Base-by-base conservation (phyloP, 1,140 invertebrate species). In the Diorhabda sublineata region DNA sequence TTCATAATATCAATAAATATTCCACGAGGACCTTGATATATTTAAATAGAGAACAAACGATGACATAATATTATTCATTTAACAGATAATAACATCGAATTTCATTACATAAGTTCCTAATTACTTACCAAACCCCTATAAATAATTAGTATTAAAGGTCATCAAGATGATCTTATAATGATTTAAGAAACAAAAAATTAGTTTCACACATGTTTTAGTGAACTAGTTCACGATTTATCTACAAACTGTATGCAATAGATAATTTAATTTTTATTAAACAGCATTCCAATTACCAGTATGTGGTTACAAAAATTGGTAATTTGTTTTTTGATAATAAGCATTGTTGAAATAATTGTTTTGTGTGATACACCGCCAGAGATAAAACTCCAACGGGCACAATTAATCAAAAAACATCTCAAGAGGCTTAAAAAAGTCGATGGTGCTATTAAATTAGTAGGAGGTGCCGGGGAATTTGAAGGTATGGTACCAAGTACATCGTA, bases 371-470 rank as follows among this genome's bases (percentile, higher is more conserved):
- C 66, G 4, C 67, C 71, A 9, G 67, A 71, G 58, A 62, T 67
- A 71, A 75, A 80, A 64, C 65, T 65, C 56, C 82, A 81, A 67
- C 85, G 83, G 69, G 83, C 81, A 3, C 71, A 77, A 9, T 72
- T 84, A 8, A 79, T 85, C 7, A 83, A 83, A 73, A 85, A 84
- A 72, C 79, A 81, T 69, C 79, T 88, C 58, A 90, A 89, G 71
- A 84, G 86, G 73, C 78, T 89, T 66, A 90, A 88, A 75, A 87
- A 89, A 78, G 84, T 88, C 67, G 90, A 92, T 67, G 91, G 90
- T n/a, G 87, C 85, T 67, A 75, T 92, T 9, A 87, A 87, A 71
- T 80, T 93, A 2, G 82, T 91, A 4, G 90, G 90, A 26, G 89
- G 91, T 5, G 78, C 83, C 3, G 85, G 80, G 8, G 84, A 86